Percentiles rank a stretch among this genome's conserved stretches.
phyloP scores from a whole-genome alignment of 1,140 invertebrate species.

The Lasioglossum baleicum region DNA sequence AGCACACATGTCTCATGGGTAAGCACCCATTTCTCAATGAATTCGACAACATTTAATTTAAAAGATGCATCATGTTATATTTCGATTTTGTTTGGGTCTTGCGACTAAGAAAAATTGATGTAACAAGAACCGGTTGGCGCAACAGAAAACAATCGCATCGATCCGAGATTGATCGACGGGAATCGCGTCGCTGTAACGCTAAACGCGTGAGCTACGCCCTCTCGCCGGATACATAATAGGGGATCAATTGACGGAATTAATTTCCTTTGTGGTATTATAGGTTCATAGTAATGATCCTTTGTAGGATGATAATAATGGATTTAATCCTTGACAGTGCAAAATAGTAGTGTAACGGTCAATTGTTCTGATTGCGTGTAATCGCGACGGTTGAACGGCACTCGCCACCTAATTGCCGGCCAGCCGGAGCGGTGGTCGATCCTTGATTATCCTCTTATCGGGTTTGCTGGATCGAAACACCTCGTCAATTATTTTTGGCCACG shows the following conservation, averaged over 20 bases:
- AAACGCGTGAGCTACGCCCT: not conserved
- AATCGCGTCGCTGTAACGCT: not conserved
- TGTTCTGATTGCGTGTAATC: constrained; percentile 1
- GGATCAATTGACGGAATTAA: not conserved
- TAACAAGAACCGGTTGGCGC: too few species aligned
- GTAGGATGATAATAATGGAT: not conserved
- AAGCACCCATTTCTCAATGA: too few species aligned
- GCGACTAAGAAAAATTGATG: too few species aligned
- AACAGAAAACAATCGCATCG: not conserved
- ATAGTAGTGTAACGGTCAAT: constrained; percentile 1
- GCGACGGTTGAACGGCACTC: not conserved
- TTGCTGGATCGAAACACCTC: not conserved
- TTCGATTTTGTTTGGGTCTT: too few species aligned
- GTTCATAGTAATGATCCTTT: constrained; percentile 1
- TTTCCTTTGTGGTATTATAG: not conserved
- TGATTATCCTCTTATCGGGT: not conserved
- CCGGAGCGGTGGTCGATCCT: not conserved
- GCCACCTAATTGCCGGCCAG: not conserved
- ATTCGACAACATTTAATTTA: too few species aligned
- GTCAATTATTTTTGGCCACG: not conserved
- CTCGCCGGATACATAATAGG: not conserved
- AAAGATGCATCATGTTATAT: too few species aligned
- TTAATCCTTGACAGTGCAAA: not conserved
- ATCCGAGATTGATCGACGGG: not conserved
- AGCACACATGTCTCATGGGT: too few species aligned